Base-by-base conservation (phyloP, 2,113 vertebrate species). In the Aepyceros melampus region DNA sequence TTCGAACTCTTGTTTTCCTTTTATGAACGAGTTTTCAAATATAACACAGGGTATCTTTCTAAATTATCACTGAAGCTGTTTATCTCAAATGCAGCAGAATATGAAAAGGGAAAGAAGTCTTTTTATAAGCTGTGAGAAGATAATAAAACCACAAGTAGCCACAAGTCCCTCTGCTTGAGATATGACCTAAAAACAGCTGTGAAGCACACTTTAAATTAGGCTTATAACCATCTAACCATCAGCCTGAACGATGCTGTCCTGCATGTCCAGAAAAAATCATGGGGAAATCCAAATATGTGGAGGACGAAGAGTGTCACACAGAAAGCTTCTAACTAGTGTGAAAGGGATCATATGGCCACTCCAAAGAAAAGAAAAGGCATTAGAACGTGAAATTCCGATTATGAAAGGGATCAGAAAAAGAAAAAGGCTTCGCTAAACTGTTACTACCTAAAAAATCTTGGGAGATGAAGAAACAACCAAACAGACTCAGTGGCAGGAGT, bases 81-180 rank as follows among this genome's bases (percentile, higher is more conserved):
- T 91, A 95, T 86, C 92, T 95, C 58, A 43, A 83, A 95, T 82
- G 82, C 21, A 82, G 58, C 43, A 92, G 55, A 83, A 90, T 67
- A 71, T 33, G 40, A 36, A 76, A 94, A 91, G 43, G 25, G 87
- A 76, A 55, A 88, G 71, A 40, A 78, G 25, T 8, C n/a, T 56
- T 90, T 96, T 90, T 87, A 87, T 45, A 85, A 94, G 93, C 90
- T 86, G 49, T 12, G 53, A 96, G 89, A 60, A 97, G 64, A 97
- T 40, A 95, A 53, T 71, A 91, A 98, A 97, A 79, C 83, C 93
- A 93, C 89, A 71, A 93, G 49, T 62, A 67, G 74, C 86, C 92
- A 78, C 95, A 91, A 55, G 82, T 25, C 56, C 55, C 91, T 67
- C 27, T 5, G n/a, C 95, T 33, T 36, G 40, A 84, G n/a, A 62